phyloP scores from a whole-genome alignment of 2,113 vertebrate genomes.

The Corythornis vintsioides region DNA sequence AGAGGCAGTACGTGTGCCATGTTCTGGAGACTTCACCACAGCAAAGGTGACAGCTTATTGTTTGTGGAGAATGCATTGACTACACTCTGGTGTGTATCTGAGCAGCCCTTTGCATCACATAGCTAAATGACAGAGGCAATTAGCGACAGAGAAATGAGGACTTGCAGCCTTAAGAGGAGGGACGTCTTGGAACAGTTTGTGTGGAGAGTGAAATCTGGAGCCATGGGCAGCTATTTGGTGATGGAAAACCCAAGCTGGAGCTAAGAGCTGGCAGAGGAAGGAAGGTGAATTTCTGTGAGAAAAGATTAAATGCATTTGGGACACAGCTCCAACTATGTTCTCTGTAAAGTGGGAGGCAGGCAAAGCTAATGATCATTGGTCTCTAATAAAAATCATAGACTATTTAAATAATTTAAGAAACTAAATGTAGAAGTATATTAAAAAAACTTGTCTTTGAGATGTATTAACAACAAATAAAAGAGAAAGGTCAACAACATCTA shows the following conservation, averaged over 20 bases:
- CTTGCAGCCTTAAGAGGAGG: not conserved
- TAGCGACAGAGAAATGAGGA: not conserved
- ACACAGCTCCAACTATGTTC: not conserved
- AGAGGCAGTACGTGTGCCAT: rapidly evolving
- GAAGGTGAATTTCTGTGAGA: not conserved
- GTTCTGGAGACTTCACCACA: not conserved
- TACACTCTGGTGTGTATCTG: not conserved
- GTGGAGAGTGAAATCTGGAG: not conserved
- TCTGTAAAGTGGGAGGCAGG: not conserved
- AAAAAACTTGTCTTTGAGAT: not conserved
- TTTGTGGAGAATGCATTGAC: not conserved
- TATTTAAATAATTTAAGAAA: not conserved
- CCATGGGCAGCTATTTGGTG: not conserved
- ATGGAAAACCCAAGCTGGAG: not conserved
- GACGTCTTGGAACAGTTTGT: not conserved
- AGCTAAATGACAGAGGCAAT: not conserved
- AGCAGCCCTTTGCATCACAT: not conserved
- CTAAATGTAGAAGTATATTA: not conserved
- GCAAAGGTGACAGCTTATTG: conserved; percentile 21
- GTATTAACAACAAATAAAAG: not conserved
- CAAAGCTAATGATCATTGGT: not conserved
- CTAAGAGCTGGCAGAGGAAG: not conserved
- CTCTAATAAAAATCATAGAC: not conserved
- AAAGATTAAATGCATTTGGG: not conserved
- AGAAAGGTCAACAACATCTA: not conserved